These are phyloP conservation scores for Taphrorychus bicolor DNA, from an alignment of 2,888 invertebrate species.

Conservation along the genomic window DNA sequence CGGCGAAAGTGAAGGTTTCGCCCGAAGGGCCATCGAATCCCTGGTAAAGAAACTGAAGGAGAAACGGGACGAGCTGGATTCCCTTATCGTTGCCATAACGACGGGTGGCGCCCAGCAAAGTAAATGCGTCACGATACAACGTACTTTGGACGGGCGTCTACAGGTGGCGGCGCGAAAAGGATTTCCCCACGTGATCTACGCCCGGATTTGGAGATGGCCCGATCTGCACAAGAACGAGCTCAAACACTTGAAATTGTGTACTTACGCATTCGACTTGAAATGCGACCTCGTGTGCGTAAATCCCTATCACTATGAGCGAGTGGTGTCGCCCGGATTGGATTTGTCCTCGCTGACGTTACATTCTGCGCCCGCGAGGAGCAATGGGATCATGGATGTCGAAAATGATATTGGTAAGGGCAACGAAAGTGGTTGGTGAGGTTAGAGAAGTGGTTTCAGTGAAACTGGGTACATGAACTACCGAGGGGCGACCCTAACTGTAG, in stretches of 20 bases:
- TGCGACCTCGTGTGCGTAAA: slow-evolving; percentile 99
- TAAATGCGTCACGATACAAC: slow-evolving; percentile 98
- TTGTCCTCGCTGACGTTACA: slow-evolving; percentile 89
- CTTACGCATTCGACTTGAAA: slow-evolving; percentile 98
- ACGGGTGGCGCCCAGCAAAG: slow-evolving; percentile 97
- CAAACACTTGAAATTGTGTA: slow-evolving; percentile 96
- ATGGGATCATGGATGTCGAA: slow-evolving; percentile 65
- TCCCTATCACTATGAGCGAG: slow-evolving; percentile 98
- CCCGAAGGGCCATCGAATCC: slow-evolving; percentile 97
- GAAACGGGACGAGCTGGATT: slow-evolving; percentile 96
- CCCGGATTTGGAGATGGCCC: slow-evolving; percentile 98
- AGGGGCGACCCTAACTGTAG: too few relatives aligned
- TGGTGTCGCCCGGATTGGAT: slow-evolving; percentile 97
- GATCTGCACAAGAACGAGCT: slow-evolving; percentile 99
- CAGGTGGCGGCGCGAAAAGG: slow-evolving; percentile 99
- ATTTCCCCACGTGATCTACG: slow-evolving; percentile 99
- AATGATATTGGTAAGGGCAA: slow-evolving; percentile 64
- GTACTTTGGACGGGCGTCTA: slow-evolving; percentile 95
- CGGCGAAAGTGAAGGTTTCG: slow-evolving; percentile 97
- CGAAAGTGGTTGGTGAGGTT: not conserved
- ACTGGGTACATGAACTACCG: too few relatives aligned
- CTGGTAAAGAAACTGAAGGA: slow-evolving; percentile 98
- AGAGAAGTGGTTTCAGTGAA: too few relatives aligned
- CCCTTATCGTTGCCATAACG: slow-evolving; percentile 95
- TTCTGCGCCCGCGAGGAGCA: slow-evolving; percentile 59